Evolutionary conservation across 64 coral and sea anemone species (phyloP).

Genomic region (Orbicella faveolata): DNA sequence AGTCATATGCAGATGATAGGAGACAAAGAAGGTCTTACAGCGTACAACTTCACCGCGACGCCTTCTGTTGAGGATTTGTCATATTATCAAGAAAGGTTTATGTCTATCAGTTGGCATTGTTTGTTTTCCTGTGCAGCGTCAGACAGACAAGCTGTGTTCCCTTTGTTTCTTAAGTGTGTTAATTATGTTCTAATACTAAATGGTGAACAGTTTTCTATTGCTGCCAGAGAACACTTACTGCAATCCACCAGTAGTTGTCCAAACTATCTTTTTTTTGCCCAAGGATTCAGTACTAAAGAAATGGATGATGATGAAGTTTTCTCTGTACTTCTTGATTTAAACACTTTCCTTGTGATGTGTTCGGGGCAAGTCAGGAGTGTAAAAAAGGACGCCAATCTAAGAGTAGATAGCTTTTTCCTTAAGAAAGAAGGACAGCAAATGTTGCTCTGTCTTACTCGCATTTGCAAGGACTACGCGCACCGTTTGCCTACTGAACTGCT

Average conservation of each 20-base stretch:
- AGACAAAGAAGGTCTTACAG: not conserved
- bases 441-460: not conserved
- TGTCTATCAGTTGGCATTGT: not conserved
- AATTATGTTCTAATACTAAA: not conserved
- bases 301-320: not conserved
- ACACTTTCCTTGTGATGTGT: not conserved
- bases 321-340: not conserved
- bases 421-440: not conserved
- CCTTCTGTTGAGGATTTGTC: not conserved
- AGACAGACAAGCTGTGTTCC: not conserved
- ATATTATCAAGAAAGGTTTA: not conserved
- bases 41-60: not conserved
- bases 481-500: not conserved
- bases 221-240: not conserved
- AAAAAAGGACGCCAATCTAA: not conserved
- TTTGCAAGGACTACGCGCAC: not conserved
- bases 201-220: not conserved
- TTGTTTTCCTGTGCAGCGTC: not conserved
- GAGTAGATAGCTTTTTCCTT: not conserved
- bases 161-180: not conserved
- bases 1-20: too few species aligned
- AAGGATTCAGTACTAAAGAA: too few species aligned
- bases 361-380: not conserved
- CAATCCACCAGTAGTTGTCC: not conserved
- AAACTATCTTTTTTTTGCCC: not conserved